Evolutionary conservation across 2,797 vertebrate species (phyloP).

Genomic region (Gephyroberyx darwinii): DNA sequence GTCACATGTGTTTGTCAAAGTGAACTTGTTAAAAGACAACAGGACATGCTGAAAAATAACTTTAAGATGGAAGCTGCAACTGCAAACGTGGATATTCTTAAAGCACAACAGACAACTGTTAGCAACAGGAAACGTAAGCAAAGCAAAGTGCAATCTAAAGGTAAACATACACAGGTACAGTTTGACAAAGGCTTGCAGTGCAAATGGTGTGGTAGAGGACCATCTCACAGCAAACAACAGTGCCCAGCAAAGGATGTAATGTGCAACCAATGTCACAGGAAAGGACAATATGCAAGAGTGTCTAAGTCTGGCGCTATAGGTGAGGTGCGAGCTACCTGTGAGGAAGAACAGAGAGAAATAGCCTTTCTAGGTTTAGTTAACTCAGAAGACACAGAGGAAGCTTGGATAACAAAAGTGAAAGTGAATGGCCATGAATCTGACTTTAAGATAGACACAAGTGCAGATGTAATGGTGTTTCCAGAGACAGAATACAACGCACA

Average conservation of each 20-base stretch:
- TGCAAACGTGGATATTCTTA: no score
- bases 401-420: conserved; percentile 3
- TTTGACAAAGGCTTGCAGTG: no score
- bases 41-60: conserved; percentile 8
- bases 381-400: background rate
- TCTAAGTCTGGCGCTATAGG: background rate
- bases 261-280: background rate
- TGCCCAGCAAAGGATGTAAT: no score
- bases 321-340: background rate
- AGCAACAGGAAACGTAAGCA: no score
- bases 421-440: background rate
- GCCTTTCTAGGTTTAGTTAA: background rate
- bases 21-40: conserved; percentile 10
- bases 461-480: conserved; percentile 16
- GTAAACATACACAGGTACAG: no score
- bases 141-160: no score
- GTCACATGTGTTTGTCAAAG: background rate
- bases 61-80: conserved; percentile 5
- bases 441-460: conserved; percentile 13
- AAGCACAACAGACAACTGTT: no score
- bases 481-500: background rate
- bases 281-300: conserved; percentile 10
- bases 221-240: no score
- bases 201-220: no score
- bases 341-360: background rate